Evolutionary conservation across 2,113 vertebrate species (phyloP).

Genomic region (Piaya cayana): DNA sequence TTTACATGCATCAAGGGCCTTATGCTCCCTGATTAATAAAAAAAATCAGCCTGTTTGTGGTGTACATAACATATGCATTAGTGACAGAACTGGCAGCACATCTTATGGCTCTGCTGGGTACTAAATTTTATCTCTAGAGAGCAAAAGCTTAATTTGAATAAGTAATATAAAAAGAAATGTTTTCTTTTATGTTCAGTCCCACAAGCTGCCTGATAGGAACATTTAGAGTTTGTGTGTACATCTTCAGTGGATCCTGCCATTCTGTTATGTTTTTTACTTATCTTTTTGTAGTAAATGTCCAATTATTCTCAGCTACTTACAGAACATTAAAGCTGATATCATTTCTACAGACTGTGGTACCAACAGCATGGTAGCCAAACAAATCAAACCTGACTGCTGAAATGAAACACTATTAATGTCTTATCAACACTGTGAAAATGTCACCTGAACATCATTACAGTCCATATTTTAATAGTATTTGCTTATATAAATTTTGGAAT

Average conservation of each 20-base stretch:
- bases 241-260: neutral
- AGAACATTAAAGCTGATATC: neutral
- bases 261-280: neutral
- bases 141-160: neutral
- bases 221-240: neutral
- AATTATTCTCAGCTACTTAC: neutral
- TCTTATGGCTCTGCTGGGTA: neutral
- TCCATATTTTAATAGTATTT: neutral
- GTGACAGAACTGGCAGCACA: neutral
- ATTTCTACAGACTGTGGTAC: neutral
- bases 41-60: neutral
- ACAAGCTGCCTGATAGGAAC: rapidly evolving
- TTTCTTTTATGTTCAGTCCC: neutral
- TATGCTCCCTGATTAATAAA: neutral
- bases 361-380: neutral
- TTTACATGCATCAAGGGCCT: neutral
- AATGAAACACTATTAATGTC: neutral
- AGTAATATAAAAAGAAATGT: neutral
- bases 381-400: neutral
- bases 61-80: neutral
- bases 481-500: neutral
- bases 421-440: neutral
- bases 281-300: neutral
- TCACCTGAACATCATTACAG: neutral
- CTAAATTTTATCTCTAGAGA: neutral